Conservation (phyloP, 2,113 vertebrate genomes). For the Hipposideros armiger region DNA sequence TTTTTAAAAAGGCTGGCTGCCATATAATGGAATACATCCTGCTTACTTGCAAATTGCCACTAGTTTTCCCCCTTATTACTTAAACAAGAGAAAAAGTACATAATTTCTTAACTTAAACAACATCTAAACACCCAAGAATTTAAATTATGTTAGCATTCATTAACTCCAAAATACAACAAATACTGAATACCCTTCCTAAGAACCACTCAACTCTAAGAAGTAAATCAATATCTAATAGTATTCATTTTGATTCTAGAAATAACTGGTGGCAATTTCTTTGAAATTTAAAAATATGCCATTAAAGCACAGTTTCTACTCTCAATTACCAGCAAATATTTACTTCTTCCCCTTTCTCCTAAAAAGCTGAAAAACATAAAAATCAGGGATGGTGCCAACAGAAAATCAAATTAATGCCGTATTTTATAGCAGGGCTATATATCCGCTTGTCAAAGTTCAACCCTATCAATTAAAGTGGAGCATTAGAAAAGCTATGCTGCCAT, state of each 20-base stretch:
- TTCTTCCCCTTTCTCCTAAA: background rate
- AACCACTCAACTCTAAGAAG: background rate
- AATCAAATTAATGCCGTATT: conserved; percentile 14
- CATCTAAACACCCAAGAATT: background rate
- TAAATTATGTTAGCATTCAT: background rate
- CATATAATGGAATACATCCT: background rate
- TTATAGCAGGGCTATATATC: background rate
- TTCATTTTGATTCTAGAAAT: background rate
- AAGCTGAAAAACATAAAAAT: background rate
- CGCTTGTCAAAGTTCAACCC: background rate
- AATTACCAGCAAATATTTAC: background rate
- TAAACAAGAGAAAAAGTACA: background rate
- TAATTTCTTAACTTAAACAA: background rate
- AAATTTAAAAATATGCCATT: conserved; percentile 29
- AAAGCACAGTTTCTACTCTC: conserved; percentile 36
- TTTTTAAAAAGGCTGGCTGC: background rate
- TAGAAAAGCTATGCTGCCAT: background rate
- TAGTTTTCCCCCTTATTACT: background rate
- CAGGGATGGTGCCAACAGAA: background rate
- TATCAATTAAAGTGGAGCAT: background rate
- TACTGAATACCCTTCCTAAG: background rate
- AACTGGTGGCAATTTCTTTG: conserved; percentile 10
- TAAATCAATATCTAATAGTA: background rate
- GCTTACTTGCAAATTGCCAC: background rate
- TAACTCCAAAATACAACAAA: conserved; percentile 22